phyloP scores from a whole-genome alignment of 2,888 invertebrate species.

The Polydrusus pterygomalis region DNA sequence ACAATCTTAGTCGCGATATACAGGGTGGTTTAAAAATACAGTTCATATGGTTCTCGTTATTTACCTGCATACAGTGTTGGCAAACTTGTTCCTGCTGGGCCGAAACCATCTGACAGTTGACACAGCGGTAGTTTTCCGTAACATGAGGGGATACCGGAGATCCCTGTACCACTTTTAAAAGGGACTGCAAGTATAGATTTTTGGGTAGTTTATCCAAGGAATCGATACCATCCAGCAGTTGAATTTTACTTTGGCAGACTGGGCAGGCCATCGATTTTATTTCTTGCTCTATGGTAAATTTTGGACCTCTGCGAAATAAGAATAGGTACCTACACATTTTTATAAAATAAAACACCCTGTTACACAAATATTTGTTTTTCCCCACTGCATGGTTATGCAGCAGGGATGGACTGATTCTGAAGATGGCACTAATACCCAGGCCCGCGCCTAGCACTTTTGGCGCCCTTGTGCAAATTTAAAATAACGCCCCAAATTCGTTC shows the following conservation, averaged over 20 bases:
- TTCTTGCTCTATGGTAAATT: conserved; percentile 40
- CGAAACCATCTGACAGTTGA: conserved; percentile 68
- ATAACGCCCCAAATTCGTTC: no score
- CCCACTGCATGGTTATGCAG: no score
- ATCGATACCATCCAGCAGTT: conserved; percentile 73
- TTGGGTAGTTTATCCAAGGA: conserved; percentile 78
- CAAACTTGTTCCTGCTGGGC: conserved; percentile 69
- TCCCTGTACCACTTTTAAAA: conserved; percentile 74
- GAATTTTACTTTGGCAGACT: conserved; percentile 74
- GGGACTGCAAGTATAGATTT: conserved; percentile 80
- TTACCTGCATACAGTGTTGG: conserved; percentile 78
- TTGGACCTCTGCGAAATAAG: conserved; percentile 8
- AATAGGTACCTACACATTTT: no score
- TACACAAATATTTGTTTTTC: no score
- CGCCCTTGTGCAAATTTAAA: no score
- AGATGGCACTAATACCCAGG: no score
- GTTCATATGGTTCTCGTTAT: no score
- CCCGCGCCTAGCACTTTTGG: no score
- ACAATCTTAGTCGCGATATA: no score
- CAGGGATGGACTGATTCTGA: no score
- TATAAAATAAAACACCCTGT: no score
- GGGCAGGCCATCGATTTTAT: conserved; percentile 72
- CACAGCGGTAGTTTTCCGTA: conserved; percentile 63
- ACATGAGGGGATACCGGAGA: conserved; percentile 52
- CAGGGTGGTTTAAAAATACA: no score